These are phyloP conservation scores for Luperina nickerlii DNA, from an alignment of 2,888 invertebrate genomes.

Conservation along the genomic window DNA sequence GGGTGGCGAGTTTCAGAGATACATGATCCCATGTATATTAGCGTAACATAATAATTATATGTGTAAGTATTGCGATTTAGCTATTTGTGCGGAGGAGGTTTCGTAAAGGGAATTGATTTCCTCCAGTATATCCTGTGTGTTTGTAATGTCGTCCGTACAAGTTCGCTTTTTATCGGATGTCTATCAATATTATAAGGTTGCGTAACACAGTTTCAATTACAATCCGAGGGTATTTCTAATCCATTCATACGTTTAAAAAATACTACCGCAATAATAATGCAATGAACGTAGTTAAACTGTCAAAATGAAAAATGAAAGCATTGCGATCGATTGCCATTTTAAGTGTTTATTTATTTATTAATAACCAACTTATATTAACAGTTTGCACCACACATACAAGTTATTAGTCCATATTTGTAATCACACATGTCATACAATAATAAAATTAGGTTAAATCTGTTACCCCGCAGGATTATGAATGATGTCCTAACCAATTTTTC, in stretches of 20 bases:
- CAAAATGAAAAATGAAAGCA: neutral
- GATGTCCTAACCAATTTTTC: conserved; percentile 10
- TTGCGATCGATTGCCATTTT: neutral
- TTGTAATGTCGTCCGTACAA: neutral
- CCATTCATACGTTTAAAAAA: neutral
- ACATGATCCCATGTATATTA: too few species aligned
- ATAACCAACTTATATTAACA: too few species aligned
- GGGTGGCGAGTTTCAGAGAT: neutral
- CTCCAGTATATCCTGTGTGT: neutral
- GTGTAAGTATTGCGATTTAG: neutral
- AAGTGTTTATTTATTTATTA: neutral
- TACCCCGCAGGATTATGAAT: neutral
- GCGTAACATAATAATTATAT: neutral
- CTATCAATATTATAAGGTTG: neutral
- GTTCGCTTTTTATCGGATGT: neutral
- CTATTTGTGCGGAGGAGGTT: neutral
- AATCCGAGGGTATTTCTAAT: neutral
- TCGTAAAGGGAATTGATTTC: neutral
- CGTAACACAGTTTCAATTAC: neutral
- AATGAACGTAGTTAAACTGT: neutral
- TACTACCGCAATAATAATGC: neutral
- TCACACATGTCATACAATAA: too few species aligned
- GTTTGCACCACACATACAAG: too few species aligned
- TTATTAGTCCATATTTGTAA: too few species aligned
- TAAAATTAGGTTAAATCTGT: too few species aligned